A percentile compares a stretch with the other conserved stretches of the same genome.
phyloP scores from a whole-genome alignment of 2,113 vertebrate species.

The Thalassarche chlororhynchos region DNA sequence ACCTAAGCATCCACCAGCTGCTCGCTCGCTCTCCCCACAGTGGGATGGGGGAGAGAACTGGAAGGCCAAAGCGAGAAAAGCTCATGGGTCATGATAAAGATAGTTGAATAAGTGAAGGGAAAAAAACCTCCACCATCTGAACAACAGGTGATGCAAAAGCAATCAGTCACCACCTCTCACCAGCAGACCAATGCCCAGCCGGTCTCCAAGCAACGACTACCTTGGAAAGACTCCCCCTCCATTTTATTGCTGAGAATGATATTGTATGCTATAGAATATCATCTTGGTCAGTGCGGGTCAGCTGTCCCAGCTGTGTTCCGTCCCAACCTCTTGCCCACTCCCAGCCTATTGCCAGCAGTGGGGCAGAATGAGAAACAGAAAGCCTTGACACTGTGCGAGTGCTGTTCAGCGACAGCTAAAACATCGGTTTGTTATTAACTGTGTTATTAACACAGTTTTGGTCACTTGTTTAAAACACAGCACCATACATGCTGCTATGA shows the following conservation, averaged over 20 bases:
- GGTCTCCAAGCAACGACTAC: not conserved
- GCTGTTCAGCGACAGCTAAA: not conserved
- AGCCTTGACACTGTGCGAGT: not conserved
- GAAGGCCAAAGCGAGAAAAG: not conserved
- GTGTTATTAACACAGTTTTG: not conserved
- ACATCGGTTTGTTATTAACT: not conserved
- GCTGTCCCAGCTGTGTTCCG: not conserved
- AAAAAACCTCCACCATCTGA: not conserved
- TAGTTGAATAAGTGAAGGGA: not conserved
- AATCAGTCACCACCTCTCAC: not conserved
- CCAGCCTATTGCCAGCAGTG: not conserved
- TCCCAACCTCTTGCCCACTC: not conserved
- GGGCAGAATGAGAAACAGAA: not conserved
- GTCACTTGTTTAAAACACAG: not conserved
- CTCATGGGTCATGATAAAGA: not conserved
- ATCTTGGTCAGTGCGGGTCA: not conserved
- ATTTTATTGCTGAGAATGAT: not conserved
- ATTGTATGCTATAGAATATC: not conserved
- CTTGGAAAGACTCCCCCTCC: not conserved
- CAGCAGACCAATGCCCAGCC: not conserved
- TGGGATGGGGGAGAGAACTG: not conserved
- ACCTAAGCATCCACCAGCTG: not conserved
- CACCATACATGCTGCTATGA: not conserved
- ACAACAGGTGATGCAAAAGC: not conserved
- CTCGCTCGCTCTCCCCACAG: accelerated